A percentile compares a stretch with the other conserved stretches of the same genome.
Evolutionary conservation across 2,113 vertebrate species (phyloP).

Genomic region (Pycnonotus jocosus): DNA sequence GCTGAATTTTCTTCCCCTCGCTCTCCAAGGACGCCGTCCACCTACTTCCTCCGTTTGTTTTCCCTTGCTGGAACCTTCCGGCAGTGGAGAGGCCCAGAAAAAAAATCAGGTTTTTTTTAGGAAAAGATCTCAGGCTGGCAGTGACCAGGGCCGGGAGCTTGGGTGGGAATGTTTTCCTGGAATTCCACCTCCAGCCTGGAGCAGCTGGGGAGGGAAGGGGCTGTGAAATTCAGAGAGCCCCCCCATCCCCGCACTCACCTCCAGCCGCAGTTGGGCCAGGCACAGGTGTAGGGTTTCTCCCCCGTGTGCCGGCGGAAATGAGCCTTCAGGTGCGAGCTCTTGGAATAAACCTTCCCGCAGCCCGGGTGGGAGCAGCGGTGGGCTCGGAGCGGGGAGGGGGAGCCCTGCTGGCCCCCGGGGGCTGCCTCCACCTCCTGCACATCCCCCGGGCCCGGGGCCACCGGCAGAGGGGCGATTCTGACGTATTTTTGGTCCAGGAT

Average conservation of each 20-base stretch:
- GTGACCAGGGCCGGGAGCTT: background rate
- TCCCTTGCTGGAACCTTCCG: background rate
- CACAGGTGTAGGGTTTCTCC: constrained; percentile 85
- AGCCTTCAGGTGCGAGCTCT: constrained; percentile 88
- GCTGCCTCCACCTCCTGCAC: constrained; percentile 48
- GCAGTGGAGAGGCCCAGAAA: background rate
- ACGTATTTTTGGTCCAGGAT: constrained; percentile 81
- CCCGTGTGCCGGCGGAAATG: constrained; percentile 79
- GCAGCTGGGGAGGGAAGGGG: background rate
- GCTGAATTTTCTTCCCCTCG: background rate
- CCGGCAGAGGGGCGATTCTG: constrained; percentile 81
- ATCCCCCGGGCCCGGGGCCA: constrained; percentile 17
- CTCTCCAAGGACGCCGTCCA: background rate
- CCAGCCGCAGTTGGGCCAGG: constrained; percentile 86
- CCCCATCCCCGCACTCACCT: constrained; percentile 50
- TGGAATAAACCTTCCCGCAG: constrained; percentile 86
- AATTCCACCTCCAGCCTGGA: background rate
- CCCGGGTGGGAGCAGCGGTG: constrained; percentile 85
- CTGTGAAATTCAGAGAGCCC: background rate
- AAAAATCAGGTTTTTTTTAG: background rate
- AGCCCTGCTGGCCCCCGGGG: constrained; percentile 47
- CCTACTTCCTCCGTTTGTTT: background rate
- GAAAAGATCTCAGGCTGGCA: background rate
- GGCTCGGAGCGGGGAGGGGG: constrained; percentile 58
- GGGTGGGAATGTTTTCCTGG: background rate